Evolutionary conservation across 2,888 invertebrate genomes (phyloP).

Genomic region (Pediacus dermestoides): DNA sequence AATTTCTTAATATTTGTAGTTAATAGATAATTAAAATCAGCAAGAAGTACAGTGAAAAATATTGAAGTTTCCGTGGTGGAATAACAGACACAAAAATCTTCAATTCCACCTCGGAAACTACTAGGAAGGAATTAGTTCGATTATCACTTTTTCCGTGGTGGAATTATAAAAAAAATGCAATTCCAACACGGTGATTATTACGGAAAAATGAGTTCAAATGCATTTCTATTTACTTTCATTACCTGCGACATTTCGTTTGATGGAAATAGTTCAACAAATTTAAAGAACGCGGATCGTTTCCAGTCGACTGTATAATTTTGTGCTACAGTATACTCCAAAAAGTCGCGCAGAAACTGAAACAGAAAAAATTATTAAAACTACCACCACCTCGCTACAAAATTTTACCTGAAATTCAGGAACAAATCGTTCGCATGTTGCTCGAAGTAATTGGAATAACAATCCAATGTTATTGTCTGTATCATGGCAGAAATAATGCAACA

Average conservation of each 20-base stretch:
- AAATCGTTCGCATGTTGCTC: slow-evolving; percentile 84
- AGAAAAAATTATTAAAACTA: slow-evolving; percentile 21
- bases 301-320: slow-evolving; percentile 89
- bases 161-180: too few relatives aligned
- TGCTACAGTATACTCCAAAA: slow-evolving; percentile 83
- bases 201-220: too few relatives aligned
- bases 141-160: too few relatives aligned
- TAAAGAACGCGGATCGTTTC: slow-evolving; percentile 93
- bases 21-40: too few relatives aligned
- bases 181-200: too few relatives aligned
- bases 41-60: neutral
- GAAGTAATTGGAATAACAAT: slow-evolving; percentile 83
- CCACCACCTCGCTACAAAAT: slow-evolving; percentile 14
- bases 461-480: slow-evolving; percentile 86
- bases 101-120: too few relatives aligned
- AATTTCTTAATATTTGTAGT: too few relatives aligned
- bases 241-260: slow-evolving; percentile 73
- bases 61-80: too few relatives aligned
- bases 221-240: slow-evolving; percentile 9
- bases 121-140: too few relatives aligned
- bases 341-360: slow-evolving; percentile 80
- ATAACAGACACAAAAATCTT: too few relatives aligned
- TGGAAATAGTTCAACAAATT: slow-evolving; percentile 88
- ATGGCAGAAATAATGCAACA: slow-evolving; percentile 87
- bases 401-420: slow-evolving; percentile 85